phyloP scores from a whole-genome alignment of 2,797 vertebrate genomes.

The Cyprinella venusta region DNA sequence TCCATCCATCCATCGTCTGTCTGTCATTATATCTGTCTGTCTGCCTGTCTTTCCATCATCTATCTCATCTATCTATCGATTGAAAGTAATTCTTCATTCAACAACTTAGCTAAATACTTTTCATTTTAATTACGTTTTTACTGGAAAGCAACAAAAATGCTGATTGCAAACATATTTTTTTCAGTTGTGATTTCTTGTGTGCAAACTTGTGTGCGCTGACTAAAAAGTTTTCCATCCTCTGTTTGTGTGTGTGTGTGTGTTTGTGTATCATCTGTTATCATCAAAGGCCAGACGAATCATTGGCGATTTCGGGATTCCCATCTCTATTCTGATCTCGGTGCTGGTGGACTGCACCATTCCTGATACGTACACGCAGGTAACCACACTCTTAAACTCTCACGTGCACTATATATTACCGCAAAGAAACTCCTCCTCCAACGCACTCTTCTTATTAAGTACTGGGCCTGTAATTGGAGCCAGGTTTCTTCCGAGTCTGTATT shows the following conservation, averaged over 20 bases:
- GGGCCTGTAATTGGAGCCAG: slow-evolving; percentile 58
- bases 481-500: slow-evolving; percentile 54
- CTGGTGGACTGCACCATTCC: slow-evolving; percentile 88
- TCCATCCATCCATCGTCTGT: no score
- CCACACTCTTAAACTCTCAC: not conserved
- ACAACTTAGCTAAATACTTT: not conserved
- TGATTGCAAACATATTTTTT: not conserved
- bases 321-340: slow-evolving; percentile 93
- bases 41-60: no score
- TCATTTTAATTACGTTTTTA: not conserved
- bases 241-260: not conserved
- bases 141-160: not conserved
- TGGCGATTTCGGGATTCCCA: slow-evolving; percentile 95
- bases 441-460: slow-evolving; percentile 51
- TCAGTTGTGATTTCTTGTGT: not conserved
- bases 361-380: slow-evolving; percentile 94
- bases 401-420: slow-evolving; percentile 14
- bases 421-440: slow-evolving; percentile 28
- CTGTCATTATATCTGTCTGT: no score
- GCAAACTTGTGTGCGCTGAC: not conserved
- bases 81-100: no score
- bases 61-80: no score
- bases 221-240: not conserved
- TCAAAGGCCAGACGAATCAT: slow-evolving; percentile 92
- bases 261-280: slow-evolving; percentile 26